Base-by-base conservation (phyloP, 2,113 vertebrate species). In the Seriola quinqueradiata region DNA sequence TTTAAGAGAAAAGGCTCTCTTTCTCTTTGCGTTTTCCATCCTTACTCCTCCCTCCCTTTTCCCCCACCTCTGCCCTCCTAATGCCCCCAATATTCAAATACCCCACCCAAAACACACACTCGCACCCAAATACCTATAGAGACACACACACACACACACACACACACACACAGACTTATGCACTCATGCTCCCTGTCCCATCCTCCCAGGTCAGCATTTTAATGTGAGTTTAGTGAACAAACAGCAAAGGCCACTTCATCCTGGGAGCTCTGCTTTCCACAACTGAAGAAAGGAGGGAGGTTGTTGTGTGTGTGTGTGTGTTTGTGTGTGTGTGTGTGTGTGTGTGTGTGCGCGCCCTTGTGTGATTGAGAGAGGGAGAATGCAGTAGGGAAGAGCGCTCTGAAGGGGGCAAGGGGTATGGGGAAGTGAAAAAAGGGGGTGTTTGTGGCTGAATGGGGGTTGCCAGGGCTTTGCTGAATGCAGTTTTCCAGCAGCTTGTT, bases 401-500 rank as follows among this genome's bases (percentile, higher is more conserved):
- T 77, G 83, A 89, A 82, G 76, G 64, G 82, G 83, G 58, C 48
- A 68, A 75, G 76, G 79, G 71, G 77, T 86, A 66, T 74, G 44
- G 61, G 65, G 54, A 71, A 84, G 79, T 72, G 17, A 28, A 79
- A 78, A 78, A 72, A 71, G 61, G 72, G 82, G 85, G 80, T 76
- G 86, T 86, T 92, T 89, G 83, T 89, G 76, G 87, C 63, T 94
- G 92, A 93, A 93, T 93, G 83, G 88, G 87, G 91, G 92, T 91
- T 93, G 90, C 90, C 90, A 91, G 75, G 88, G 90, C 84, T 85
- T 87, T 89, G 68, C 88, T 89, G 86, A 93, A 93, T 89, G 86
- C 85, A 88, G 82, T 91, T 87, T 89, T 92, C 88, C 79, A 91
- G 87, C 73, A 86, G 86, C 89, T 87, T 85, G 81, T 84, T 87